These are phyloP conservation scores for Portunus trituberculatus DNA, from an alignment of 1,140 invertebrate genomes.

Conservation along the genomic window DNA sequence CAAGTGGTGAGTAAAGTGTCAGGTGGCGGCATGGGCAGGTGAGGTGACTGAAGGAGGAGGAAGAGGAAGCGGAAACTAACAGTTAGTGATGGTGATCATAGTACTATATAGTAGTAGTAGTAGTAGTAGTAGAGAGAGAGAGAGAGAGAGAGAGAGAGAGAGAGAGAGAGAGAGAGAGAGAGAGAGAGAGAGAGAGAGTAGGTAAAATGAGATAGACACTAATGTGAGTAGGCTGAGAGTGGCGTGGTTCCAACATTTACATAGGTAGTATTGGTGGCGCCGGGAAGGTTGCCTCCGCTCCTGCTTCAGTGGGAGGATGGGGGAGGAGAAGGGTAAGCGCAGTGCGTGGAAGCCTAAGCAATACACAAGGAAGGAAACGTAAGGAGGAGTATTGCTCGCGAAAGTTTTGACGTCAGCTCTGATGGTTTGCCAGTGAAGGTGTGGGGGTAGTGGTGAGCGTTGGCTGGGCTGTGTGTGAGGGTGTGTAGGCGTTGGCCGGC, in stretches of 20 bases:
- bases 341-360: background rate
- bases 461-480: background rate
- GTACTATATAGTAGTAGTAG: background rate
- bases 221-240: background rate
- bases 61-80: background rate
- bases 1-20: background rate
- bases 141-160: conserved; percentile 31
- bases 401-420: background rate
- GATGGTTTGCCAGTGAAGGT: background rate
- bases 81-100: background rate
- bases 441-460: background rate
- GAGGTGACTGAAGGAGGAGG: background rate
- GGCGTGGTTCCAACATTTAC: conserved; percentile 18
- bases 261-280: background rate
- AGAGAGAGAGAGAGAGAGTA: background rate
- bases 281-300: background rate
- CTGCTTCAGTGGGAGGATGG: background rate
- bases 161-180: background rate
- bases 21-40: background rate
- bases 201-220: background rate
- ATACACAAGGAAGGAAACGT: background rate
- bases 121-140: background rate
- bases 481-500: background rate
- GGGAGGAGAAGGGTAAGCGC: background rate
- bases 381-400: background rate